These are phyloP conservation scores for Drosophila nr. medialis DNA, from an alignment of 2,888 invertebrate genomes.

Conservation along the genomic window DNA sequence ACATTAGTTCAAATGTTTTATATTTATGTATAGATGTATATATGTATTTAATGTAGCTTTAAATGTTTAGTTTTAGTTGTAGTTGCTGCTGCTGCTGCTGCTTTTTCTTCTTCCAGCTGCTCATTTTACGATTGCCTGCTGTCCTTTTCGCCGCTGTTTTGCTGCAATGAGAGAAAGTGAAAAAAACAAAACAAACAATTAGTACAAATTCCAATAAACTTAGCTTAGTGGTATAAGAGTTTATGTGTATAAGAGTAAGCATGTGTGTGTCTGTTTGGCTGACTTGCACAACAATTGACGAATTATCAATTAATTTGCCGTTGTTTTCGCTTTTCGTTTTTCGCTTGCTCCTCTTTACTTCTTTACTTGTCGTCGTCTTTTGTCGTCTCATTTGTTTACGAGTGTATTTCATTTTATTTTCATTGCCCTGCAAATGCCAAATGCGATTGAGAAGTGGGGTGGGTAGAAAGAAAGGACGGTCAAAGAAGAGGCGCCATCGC, in stretches of 20 bases:
- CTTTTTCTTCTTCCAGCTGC: constrained; percentile 36
- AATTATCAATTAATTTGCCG: constrained; percentile 66
- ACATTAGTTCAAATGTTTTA: constrained; percentile 44
- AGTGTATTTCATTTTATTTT: constrained; percentile 32
- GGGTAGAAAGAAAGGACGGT: constrained; percentile 12
- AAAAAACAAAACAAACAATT: constrained; percentile 46
- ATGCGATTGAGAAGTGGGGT: background rate
- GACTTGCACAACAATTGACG: constrained; percentile 63
- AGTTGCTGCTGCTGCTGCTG: constrained; percentile 29
- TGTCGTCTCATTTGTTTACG: constrained; percentile 56
- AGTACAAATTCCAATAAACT: constrained; percentile 46
- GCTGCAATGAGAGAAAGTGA: constrained; percentile 68
- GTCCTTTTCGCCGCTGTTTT: constrained; percentile 66
- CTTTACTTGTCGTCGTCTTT: constrained; percentile 7
- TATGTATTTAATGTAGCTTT: constrained; percentile 47
- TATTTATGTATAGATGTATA: constrained; percentile 13
- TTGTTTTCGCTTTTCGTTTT: constrained; percentile 43
- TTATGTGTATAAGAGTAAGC: background rate
- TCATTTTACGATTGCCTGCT: constrained; percentile 70
- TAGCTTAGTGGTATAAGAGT: constrained; percentile 4
- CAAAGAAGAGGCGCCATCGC: constrained; percentile 56
- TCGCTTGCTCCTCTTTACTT: constrained; percentile 15
- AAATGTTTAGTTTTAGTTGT: constrained; percentile 55
- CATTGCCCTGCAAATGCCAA: constrained; percentile 19
- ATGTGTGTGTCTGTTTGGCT: constrained; percentile 12